Conservation (phyloP, 2,797 vertebrate species). For the Artibeus jamaicensis region DNA sequence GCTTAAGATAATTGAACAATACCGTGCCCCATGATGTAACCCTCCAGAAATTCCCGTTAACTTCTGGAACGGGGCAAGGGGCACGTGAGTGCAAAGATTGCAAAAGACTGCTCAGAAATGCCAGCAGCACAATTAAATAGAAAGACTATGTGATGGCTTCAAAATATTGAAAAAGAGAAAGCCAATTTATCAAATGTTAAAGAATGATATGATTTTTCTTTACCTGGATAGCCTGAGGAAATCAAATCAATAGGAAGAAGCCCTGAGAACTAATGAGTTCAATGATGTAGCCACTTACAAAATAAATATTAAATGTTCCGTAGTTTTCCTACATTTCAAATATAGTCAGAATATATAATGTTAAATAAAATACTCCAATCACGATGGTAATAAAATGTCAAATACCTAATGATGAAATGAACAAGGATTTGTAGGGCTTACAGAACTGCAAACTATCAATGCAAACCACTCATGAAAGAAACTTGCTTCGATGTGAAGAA, state of each 20-base stretch:
- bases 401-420: not conserved
- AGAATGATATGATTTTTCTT: not conserved
- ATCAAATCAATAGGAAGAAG: not conserved
- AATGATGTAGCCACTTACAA: not conserved
- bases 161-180: not conserved
- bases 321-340: not conserved
- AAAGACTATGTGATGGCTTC: not conserved
- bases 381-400: not conserved
- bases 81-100: not conserved
- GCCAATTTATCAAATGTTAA: not conserved
- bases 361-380: not conserved
- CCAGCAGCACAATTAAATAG: not conserved
- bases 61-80: not conserved
- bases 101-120: not conserved
- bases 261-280: not conserved
- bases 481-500: not conserved
- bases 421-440: not conserved
- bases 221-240: not conserved
- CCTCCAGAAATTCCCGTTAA: not conserved
- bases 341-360: not conserved
- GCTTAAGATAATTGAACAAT: constrained; percentile 10
- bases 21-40: not conserved
- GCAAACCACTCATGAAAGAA: not conserved
- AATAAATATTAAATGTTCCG: not conserved
- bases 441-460: not conserved